Base-by-base conservation (phyloP, 2,797 vertebrate species). In the Hydrophis major region DNA sequence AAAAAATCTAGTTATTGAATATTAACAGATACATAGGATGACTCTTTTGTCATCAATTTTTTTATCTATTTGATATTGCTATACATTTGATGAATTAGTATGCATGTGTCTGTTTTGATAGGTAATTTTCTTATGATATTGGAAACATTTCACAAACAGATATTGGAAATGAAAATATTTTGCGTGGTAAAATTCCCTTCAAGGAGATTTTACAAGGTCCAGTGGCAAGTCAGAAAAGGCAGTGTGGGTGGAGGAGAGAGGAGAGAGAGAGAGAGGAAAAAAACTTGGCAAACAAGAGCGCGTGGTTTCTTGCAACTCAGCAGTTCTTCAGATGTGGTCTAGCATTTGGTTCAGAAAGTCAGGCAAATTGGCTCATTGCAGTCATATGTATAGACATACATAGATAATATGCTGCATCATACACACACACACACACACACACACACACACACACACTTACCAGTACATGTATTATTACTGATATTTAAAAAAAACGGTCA, bases 281-380 rank as follows among this genome's bases (percentile, higher is more conserved):
- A 42, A 50, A 57, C 28, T 90, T 66, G 86, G 93, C 42, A 78
- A 94, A 97, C 90, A 95, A 50, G 96, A 96, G 98, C 97, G 97
- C 96, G 91, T 25, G 92, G 95, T 94, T 97, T 96, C 98, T 95
- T 97, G 98, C 98, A 98, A 97, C 97, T 98, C 97, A 90, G 89
- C 89, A 90, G 1, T 90, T 90, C 96, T 90, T 99, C 97, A 98
- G 98, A 98, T 99, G 98, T 98, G 98, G 98, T 98, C 98, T 98
- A 98, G 98, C 98, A 98, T 98, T 96, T 97, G 98, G 98, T 98
- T 98, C 98, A 98, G 97, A 98, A 98, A 98, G 98, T 97, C 97
- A 97, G 98, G 97, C 96, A 97, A 97, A 98, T 98, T 98, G 96
- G 96, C 97, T 98, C 96, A 96, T 98, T 98, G 98, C 96, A 97